Percentiles rank a stretch among this genome's conserved stretches.
Evolutionary conservation across 2,113 vertebrate species (phyloP).

Genomic region (Hippoglossus stenolepis): DNA sequence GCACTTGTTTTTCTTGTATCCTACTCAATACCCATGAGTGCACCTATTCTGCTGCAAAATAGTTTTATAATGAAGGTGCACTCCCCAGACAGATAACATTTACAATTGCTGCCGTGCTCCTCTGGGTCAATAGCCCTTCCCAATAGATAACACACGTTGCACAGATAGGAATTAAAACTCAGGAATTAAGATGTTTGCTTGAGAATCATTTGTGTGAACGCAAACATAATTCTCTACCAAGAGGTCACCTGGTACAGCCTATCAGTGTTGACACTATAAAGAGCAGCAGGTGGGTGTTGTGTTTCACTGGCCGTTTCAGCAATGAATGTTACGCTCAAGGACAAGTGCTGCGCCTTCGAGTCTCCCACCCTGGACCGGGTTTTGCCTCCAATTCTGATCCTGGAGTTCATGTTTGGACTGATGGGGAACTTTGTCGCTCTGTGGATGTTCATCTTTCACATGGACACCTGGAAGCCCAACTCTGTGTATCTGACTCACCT

Average conservation of each 20-base stretch:
- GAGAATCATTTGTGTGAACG: conserved; percentile 46
- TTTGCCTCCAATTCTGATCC: conserved; percentile 79
- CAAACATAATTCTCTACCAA: conserved; percentile 27
- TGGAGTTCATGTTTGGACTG: conserved; percentile 82
- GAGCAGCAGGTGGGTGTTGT: conserved; percentile 2
- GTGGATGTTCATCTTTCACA: conserved; percentile 82
- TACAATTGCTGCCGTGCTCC: conserved; percentile 61
- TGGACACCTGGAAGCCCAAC: conserved; percentile 83
- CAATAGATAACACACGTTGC: conserved; percentile 51
- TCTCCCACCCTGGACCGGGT: conserved; percentile 72
- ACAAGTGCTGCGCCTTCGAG: conserved; percentile 78
- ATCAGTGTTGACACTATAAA: conserved; percentile 29
- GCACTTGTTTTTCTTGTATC: conserved; percentile 66
- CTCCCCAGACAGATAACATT: conserved; percentile 55
- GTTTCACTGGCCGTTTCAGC: neutral
- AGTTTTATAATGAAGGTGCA: conserved; percentile 66
- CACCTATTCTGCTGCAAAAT: conserved; percentile 55
- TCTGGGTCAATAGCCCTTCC: conserved; percentile 55
- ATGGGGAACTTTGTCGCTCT: conserved; percentile 79
- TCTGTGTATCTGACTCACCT: conserved; percentile 83
- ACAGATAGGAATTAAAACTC: conserved; percentile 44
- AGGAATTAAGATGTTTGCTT: conserved; percentile 41
- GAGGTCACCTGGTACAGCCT: conserved; percentile 15
- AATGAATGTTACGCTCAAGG: conserved; percentile 47
- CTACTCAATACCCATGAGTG: conserved; percentile 47